Base-by-base conservation (phyloP, 2,797 vertebrate species). In the Sylvia borin region DNA sequence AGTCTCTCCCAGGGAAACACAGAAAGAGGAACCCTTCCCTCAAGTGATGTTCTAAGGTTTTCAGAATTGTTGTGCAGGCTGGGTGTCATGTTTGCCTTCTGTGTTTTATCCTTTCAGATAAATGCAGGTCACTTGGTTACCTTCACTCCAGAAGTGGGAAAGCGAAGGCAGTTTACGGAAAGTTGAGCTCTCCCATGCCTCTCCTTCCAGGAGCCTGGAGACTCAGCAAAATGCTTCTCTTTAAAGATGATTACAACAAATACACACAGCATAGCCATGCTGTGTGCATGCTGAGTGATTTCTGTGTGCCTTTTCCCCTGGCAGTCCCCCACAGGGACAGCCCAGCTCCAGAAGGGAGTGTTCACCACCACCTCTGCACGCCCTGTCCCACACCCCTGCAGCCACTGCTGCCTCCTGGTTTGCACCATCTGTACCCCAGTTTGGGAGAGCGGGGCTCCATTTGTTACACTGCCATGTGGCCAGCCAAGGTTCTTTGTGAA, bases 101-200 rank as follows among this genome's bases (percentile, higher is more conserved):
- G 18, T 53, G 12, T 60, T 71, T 81, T 51, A 60, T 36, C 19
- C 54, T 79, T 43, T 43, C 50, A 60, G 58, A n/a, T 64, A 58
- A 90, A 74, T 13, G 25, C 48, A 58, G 70, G 34, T 34, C 36
- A 29, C 40, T 21, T 36, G 51, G 62, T 51, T 68, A 14, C 62
- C 45, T 78, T 64, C 50, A n/a, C 45, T 78, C 40, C 50, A 74
- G 40, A 70, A 58, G 32, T 6, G 3, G 43, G 29, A 78, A 20
- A 68, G 22, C 0, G 0, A 68, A 61, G 29, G 22, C 3, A 0
- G 67, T 72, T 58, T 20, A 65, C 0, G 1, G 54, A 38, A 72
- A 72, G 57, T n/a, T 9, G 27, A 72, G 53, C 18, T 67, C 53
- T 54, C 42, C 1, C 0, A 40, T 64, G 25, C 36, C 22, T n/a